A percentile compares a stretch with the other conserved stretches of the same genome.
Evolutionary conservation across 2,888 invertebrate genomes (phyloP).

Genomic region (Ypsolopha scabrella): DNA sequence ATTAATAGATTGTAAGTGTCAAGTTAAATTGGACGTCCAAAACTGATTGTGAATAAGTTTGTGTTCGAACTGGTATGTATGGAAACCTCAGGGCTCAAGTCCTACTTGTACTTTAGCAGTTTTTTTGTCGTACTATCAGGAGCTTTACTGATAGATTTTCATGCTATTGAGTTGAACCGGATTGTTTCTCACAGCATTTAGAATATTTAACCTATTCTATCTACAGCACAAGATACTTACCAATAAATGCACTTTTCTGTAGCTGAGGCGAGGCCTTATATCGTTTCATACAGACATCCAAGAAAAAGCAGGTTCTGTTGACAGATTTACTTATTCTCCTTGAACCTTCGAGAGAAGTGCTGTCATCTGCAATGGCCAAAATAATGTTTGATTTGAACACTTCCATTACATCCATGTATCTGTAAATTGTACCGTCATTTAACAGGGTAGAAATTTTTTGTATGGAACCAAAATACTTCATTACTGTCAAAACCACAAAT

Average conservation of each 20-base stretch:
- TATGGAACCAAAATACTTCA: too few species aligned
- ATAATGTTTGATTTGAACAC: constrained; percentile 84
- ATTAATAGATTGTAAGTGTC: too few species aligned
- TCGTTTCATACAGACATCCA: constrained; percentile 76
- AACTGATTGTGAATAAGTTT: too few species aligned
- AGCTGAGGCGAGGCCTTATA: constrained; percentile 69
- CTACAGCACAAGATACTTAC: constrained; percentile 24
- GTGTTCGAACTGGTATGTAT: too few species aligned
- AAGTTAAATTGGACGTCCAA: too few species aligned
- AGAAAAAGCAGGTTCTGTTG: constrained; percentile 74
- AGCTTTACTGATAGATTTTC: too few species aligned
- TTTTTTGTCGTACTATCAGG: too few species aligned
- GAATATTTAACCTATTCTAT: not conserved
- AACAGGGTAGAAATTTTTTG: too few species aligned
- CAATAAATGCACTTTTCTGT: constrained; percentile 39
- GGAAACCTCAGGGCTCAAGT: too few species aligned
- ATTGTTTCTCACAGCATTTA: too few species aligned
- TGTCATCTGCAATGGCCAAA: constrained; percentile 84
- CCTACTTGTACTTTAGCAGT: too few species aligned
- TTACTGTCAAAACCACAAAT: too few species aligned
- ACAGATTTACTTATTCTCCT: constrained; percentile 82
- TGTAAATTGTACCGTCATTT: constrained; percentile 26
- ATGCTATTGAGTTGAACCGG: not conserved
- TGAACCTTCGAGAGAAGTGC: constrained; percentile 74
- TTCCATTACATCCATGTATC: constrained; percentile 84